Percentiles rank a stretch among this genome's conserved stretches.
Conservation (phyloP, 2,888 invertebrate species). For the Scaptomyza cyrtandrae region DNA sequence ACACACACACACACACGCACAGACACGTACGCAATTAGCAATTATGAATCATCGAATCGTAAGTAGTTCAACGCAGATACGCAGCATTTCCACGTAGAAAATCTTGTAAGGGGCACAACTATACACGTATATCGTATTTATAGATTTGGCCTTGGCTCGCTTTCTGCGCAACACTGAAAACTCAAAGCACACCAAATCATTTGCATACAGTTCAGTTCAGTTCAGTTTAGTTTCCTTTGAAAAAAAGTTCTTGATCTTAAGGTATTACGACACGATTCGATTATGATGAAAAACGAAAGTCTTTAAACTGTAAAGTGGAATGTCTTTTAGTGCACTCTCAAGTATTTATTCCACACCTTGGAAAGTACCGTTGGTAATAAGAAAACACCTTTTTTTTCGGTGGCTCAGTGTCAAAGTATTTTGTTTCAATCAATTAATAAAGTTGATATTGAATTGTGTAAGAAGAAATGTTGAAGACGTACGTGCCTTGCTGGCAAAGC, state of each 20-base stretch:
- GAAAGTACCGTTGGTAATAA: conserved; percentile 39
- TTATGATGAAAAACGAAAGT: conserved; percentile 64
- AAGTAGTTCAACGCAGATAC: conserved; percentile 27
- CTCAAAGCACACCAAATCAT: conserved; percentile 12
- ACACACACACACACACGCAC: background rate
- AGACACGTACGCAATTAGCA: conserved; percentile 11
- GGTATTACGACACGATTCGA: conserved; percentile 21
- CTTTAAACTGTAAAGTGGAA: conserved; percentile 19
- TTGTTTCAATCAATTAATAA: conserved; percentile 59
- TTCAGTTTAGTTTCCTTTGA: no score
- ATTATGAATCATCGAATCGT: conserved; percentile 46
- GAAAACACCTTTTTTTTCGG: conserved; percentile 22
- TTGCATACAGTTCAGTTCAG: background rate
- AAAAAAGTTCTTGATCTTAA: conserved; percentile 22
- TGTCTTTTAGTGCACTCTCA: background rate
- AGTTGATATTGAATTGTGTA: conserved; percentile 48
- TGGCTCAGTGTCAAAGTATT: conserved; percentile 64
- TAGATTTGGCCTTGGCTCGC: conserved; percentile 52
- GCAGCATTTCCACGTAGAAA: conserved; percentile 7
- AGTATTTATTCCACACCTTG: conserved; percentile 9
- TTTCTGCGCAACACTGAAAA: conserved; percentile 33
- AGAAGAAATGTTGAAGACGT: conserved; percentile 56
- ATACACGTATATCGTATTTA: conserved; percentile 44
- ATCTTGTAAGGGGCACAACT: background rate
- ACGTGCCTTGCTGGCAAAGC: conserved; percentile 15